These are phyloP conservation scores for Galbula dea DNA, from an alignment of 2,113 vertebrate genomes.

Conservation along the genomic window DNA sequence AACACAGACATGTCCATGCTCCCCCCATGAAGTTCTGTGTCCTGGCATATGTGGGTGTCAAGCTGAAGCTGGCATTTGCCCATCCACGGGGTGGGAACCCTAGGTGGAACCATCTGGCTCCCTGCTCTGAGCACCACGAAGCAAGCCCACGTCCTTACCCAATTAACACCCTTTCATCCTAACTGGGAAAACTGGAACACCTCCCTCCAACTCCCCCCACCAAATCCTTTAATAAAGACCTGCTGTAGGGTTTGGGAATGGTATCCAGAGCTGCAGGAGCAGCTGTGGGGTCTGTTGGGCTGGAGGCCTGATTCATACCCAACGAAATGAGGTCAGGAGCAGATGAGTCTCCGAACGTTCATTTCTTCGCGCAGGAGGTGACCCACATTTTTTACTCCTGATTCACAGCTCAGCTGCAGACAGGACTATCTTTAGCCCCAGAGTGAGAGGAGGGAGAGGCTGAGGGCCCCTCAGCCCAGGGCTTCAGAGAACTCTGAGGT, in stretches of 20 bases:
- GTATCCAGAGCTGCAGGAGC: background rate
- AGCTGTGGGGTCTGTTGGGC: background rate
- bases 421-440: slow-evolving; percentile 42
- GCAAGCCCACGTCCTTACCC: background rate
- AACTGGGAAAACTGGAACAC: background rate
- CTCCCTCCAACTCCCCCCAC: too few species aligned
- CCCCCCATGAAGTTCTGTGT: accelerated
- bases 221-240: background rate
- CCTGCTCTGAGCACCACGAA: background rate
- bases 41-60: accelerated
- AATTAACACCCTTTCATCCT: background rate
- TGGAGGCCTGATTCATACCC: background rate
- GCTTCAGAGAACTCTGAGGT: background rate
- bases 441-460: background rate
- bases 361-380: slow-evolving; percentile 34
- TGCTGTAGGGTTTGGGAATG: background rate
- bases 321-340: slow-evolving; percentile 17
- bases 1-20: accelerated
- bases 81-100: background rate
- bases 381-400: slow-evolving; percentile 64
- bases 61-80: accelerated
- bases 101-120: accelerated
- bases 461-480: slow-evolving; percentile 4
- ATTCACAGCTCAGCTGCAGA: slow-evolving; percentile 65
- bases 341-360: background rate